Base-by-base conservation (phyloP, 2,797 vertebrate genomes). In the Hoplostethus mediterraneus region DNA sequence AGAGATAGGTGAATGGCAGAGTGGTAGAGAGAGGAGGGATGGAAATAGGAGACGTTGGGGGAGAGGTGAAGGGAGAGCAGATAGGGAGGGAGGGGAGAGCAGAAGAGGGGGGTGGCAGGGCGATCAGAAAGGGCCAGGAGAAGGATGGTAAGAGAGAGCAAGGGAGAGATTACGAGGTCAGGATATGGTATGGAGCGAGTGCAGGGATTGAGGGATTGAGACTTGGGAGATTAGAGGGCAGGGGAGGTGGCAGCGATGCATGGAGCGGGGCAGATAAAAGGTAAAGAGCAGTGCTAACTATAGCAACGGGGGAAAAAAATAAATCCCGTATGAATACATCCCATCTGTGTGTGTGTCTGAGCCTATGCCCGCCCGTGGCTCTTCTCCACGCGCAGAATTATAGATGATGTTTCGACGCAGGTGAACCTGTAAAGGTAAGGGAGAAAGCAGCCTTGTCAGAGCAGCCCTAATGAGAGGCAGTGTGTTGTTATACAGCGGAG, bases 381-480 rank as follows among this genome's bases (percentile, higher is more conserved):
- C 48, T n/a, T 68, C 44, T 66, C 17, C 42, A n/a, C 54, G 51
- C 54, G 11, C 5, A 0, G 6, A 21, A n/a, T 52, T 65, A 40
- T 70, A 49, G 6, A 52, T 58, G 30, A 21, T 58, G 56, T 65
- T 73, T 63, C 60, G 17, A 47, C 42, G 38, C 13, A 61, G 72
- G 42, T 54, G 59, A 71, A 21, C 31, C 10, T 69, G 30, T 44
- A 25, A 28, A 70, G 69, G 36, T 44, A 40, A 60, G 21, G 51
- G 59, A 57, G 60, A 53, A 12, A 17, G 48, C 53, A 71, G 47
- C 2, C 55, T 51, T 67, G 75, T 83, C 5, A 13, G 45, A 61
- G 62, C 67, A 33, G 71, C 38, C 3, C 33, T 84, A 77, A 85
- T 62, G 77, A 83, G 71, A 61, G 17, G 42, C 68, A 1, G 14